Percentiles rank a stretch among this genome's conserved stretches.
phyloP scores from a whole-genome alignment of 2,113 vertebrate genomes.

The Xiphias gladius region DNA sequence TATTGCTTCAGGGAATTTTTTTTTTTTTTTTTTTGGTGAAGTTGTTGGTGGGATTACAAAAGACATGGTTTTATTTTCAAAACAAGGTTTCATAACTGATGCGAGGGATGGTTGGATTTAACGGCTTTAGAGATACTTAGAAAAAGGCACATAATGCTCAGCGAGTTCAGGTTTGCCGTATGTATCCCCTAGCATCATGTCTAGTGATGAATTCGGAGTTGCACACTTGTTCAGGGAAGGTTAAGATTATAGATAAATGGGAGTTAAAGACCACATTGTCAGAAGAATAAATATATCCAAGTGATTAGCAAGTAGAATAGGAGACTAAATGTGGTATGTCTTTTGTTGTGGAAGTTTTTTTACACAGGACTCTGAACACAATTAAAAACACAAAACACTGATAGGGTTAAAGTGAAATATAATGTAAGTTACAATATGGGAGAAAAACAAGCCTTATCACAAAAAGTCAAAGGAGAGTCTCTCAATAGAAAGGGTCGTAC shows the following conservation, averaged over 20 bases:
- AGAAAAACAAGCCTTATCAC: too few relatives aligned
- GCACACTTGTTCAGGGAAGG: neutral
- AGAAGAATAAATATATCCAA: neutral
- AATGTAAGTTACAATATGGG: too few relatives aligned
- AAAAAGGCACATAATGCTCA: neutral
- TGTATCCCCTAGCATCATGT: neutral
- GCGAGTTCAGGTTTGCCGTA: too few relatives aligned
- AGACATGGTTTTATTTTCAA: conserved; percentile 28
- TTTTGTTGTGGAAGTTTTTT: too few relatives aligned
- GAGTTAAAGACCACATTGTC: neutral
- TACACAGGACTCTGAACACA: too few relatives aligned
- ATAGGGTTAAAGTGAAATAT: too few relatives aligned
- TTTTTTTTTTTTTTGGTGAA: neutral
- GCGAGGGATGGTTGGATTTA: neutral
- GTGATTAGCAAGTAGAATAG: neutral
- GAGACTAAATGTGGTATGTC: neutral
- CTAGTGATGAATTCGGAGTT: neutral
- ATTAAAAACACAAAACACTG: too few relatives aligned
- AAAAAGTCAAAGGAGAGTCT: too few relatives aligned
- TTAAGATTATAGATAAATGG: neutral
- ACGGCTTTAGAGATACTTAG: neutral
- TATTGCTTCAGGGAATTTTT: conserved; percentile 58
- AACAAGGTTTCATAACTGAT: conserved; percentile 44
- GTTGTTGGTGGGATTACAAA: conserved; percentile 24
- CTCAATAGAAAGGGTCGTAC: too few relatives aligned